Conservation (phyloP, 2,797 vertebrate species). For the Odontamblyopus lacepedii region DNA sequence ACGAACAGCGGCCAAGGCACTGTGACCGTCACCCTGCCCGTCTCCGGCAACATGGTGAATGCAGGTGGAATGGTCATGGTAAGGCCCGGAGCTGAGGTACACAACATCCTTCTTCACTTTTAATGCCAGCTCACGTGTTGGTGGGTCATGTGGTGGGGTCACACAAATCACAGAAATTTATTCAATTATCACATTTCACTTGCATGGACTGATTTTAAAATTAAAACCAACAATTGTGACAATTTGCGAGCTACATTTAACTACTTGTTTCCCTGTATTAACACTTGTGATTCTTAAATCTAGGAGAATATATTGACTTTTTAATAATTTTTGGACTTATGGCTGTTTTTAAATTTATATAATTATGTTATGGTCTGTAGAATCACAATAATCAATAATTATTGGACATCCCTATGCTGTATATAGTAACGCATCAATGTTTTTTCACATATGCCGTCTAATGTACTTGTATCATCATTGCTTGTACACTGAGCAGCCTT, state of each 20-base stretch:
- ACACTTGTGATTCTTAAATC: neutral
- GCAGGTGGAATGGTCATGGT: conserved; percentile 99
- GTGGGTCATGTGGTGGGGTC: conserved; percentile 32
- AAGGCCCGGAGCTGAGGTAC: conserved; percentile 75
- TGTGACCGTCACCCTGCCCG: conserved; percentile 93
- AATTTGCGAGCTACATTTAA: neutral
- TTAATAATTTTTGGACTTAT: too few relatives aligned
- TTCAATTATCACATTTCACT: conserved; percentile 1
- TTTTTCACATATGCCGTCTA: neutral
- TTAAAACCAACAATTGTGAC: neutral
- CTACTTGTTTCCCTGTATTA: neutral
- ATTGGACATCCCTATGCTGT: neutral
- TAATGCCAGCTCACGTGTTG: conserved; percentile 23
- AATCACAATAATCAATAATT: neutral
- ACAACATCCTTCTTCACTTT: conserved; percentile 44
- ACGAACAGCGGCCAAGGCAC: conserved; percentile 96
- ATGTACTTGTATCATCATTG: neutral
- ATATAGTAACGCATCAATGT: neutral
- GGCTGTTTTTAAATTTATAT: neutral
- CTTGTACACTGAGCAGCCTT: conserved; percentile 16
- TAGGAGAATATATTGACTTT: neutral
- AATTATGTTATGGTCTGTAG: neutral
- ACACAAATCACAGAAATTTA: conserved; percentile 9
- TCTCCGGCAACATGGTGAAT: conserved; percentile 96
- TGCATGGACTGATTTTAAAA: neutral